A percentile compares a stretch with the other conserved stretches of the same genome.
These are phyloP conservation scores for Hartigia nigra DNA, from an alignment of 2,888 invertebrate species.

Conservation along the genomic window DNA sequence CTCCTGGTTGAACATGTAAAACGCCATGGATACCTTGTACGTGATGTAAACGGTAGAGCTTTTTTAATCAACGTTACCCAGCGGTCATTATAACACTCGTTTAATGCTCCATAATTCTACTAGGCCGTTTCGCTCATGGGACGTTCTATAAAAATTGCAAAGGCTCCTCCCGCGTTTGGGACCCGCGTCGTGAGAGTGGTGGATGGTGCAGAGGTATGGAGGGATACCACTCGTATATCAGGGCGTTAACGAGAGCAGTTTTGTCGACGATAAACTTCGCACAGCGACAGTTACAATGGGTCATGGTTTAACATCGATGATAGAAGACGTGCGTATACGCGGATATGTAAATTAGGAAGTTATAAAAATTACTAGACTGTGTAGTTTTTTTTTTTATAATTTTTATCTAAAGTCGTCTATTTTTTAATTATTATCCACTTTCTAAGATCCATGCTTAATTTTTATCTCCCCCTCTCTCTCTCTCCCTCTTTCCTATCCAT, in stretches of 20 bases:
- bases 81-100: constrained; percentile 57
- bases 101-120: constrained; percentile 55
- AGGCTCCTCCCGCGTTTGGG: constrained; percentile 52
- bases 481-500: background rate
- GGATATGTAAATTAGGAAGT: background rate
- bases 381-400: background rate
- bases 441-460: background rate
- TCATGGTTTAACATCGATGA: background rate
- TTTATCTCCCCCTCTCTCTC: constrained; percentile 1
- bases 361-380: background rate
- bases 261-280: constrained; percentile 56
- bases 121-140: constrained; percentile 15
- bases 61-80: constrained; percentile 58
- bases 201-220: background rate
- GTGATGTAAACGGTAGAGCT: constrained; percentile 32
- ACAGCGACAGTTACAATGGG: background rate
- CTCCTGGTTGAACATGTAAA: background rate
- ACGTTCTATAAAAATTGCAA: constrained; percentile 43
- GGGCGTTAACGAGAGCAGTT: constrained; percentile 59
- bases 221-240: constrained; percentile 44
- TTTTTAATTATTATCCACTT: background rate
- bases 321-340: background rate
- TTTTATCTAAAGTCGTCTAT: background rate
- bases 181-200: background rate
- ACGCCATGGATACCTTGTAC: background rate